These are phyloP conservation scores for Heteromyza rotundicornis DNA, from an alignment of 2,888 invertebrate genomes.

Conservation along the genomic window DNA sequence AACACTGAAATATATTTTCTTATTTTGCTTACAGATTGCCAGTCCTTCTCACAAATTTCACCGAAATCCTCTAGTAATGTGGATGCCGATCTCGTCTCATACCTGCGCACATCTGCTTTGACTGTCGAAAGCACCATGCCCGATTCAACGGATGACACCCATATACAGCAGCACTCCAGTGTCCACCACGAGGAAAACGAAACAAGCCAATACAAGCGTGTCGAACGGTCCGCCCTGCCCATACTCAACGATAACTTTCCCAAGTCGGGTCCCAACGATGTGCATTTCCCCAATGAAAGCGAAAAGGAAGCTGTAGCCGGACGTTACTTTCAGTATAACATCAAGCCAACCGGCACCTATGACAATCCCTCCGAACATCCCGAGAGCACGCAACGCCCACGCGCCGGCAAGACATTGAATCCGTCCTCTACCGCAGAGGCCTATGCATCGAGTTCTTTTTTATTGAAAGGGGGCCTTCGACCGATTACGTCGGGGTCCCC, in stretches of 20 bases:
- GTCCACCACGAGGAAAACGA: constrained; percentile 49
- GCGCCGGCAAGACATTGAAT: constrained; percentile 52
- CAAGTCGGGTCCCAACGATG: constrained; percentile 50
- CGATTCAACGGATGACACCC: constrained; percentile 32
- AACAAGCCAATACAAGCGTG: constrained; percentile 58
- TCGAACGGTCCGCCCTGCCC: constrained; percentile 68
- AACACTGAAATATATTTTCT: too few relatives aligned
- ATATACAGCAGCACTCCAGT: constrained; percentile 21
- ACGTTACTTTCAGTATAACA: constrained; percentile 59
- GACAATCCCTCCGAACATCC: constrained; percentile 39
- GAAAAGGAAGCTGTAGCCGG: constrained; percentile 49
- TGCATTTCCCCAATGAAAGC: constrained; percentile 43
- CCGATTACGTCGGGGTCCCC: constrained; percentile 62
- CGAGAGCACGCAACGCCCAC: constrained; percentile 50
- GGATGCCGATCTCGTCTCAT: constrained; percentile 32
- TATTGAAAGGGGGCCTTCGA: constrained; percentile 63
- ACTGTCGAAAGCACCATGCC: constrained; percentile 49
- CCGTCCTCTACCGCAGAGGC: constrained; percentile 15
- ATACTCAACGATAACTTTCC: constrained; percentile 67
- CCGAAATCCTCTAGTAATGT: constrained; percentile 67
- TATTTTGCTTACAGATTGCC: too few relatives aligned
- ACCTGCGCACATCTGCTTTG: constrained; percentile 43
- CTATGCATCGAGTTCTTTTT: constrained; percentile 57
- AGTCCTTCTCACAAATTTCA: constrained; percentile 70
- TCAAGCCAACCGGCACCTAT: constrained; percentile 58